Percentiles rank a stretch among this genome's conserved stretches.
Conservation (phyloP, 2,797 vertebrate species). For the Ctenochaetus hawaiiensis region DNA sequence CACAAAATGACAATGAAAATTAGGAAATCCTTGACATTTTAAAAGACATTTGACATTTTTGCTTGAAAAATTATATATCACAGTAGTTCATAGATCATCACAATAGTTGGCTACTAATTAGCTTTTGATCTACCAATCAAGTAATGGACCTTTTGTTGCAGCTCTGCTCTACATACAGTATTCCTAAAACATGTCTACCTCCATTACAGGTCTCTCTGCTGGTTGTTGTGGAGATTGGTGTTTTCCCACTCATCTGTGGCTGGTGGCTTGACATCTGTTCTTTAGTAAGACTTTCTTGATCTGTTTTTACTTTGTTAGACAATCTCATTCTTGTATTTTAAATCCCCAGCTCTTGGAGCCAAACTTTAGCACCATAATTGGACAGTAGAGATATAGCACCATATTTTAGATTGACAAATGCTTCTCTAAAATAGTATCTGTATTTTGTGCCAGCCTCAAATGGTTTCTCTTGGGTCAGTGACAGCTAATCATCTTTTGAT, state of each 20-base stretch:
- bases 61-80: too few relatives aligned
- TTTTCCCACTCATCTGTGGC: conserved; percentile 98
- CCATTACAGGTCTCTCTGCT: conserved; percentile 92
- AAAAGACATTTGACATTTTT: too few relatives aligned
- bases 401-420: neutral
- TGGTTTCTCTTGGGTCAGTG: neutral
- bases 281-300: conserved; percentile 85
- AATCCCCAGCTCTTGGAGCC: neutral
- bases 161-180: neutral
- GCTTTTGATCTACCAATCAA: too few relatives aligned
- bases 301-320: neutral
- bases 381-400: too few relatives aligned
- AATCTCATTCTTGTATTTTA: neutral
- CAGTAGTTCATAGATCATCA: too few relatives aligned
- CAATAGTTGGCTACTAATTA: too few relatives aligned
- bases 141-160: too few relatives aligned
- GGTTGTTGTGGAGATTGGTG: conserved; percentile 98
- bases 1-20: too few relatives aligned
- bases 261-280: conserved; percentile 99
- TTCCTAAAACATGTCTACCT: conserved; percentile 17
- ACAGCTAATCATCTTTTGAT: neutral
- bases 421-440: neutral
- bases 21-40: too few relatives aligned
- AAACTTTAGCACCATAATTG: too few relatives aligned
- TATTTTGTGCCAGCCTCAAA: conserved; percentile 2